phyloP scores from a whole-genome alignment of 2,888 invertebrate species.

The Gnatocerus cornutus region DNA sequence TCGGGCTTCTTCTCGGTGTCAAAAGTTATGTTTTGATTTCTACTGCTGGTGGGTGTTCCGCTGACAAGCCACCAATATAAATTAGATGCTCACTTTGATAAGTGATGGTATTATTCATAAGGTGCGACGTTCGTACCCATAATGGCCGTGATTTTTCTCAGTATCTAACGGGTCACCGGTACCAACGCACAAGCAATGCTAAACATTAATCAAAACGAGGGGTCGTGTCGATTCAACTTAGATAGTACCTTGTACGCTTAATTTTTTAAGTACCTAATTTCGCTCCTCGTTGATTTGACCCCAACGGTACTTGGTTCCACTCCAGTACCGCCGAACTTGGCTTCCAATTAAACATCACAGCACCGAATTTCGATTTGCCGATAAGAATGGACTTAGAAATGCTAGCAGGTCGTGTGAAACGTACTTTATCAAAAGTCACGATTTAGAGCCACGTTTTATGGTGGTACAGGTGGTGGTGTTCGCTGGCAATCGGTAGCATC shows the following conservation, averaged over 20 bases:
- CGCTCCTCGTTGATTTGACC: conserved; percentile 11
- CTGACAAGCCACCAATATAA: conserved; percentile 27
- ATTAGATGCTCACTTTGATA: conserved; percentile 27
- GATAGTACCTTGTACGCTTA: background rate
- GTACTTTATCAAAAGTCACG: conserved; percentile 47
- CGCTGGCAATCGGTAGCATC: conserved; percentile 47
- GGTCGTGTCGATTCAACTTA: background rate
- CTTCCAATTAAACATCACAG: conserved; percentile 25
- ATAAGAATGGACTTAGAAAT: conserved; percentile 22
- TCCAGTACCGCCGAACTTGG: conserved; percentile 27
- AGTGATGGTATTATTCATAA: conserved; percentile 25
- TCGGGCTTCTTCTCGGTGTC: background rate
- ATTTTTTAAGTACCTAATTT: background rate
- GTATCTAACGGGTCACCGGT: conserved; percentile 3
- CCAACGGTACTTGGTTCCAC: conserved; percentile 36
- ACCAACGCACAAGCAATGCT: conserved; percentile 4
- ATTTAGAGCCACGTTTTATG: conserved; percentile 36
- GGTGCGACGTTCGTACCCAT: conserved; percentile 16
- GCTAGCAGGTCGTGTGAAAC: conserved; percentile 46
- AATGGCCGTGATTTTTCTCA: conserved; percentile 21
- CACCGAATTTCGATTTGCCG: conserved; percentile 21
- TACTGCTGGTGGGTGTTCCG: conserved; percentile 5
- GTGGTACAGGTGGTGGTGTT: conserved; percentile 32
- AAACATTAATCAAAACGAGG: conserved; percentile 11
- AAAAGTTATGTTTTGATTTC: conserved; percentile 8